Conservation (phyloP, 2,797 vertebrate genomes). For the Coccyzus lansbergi region DNA sequence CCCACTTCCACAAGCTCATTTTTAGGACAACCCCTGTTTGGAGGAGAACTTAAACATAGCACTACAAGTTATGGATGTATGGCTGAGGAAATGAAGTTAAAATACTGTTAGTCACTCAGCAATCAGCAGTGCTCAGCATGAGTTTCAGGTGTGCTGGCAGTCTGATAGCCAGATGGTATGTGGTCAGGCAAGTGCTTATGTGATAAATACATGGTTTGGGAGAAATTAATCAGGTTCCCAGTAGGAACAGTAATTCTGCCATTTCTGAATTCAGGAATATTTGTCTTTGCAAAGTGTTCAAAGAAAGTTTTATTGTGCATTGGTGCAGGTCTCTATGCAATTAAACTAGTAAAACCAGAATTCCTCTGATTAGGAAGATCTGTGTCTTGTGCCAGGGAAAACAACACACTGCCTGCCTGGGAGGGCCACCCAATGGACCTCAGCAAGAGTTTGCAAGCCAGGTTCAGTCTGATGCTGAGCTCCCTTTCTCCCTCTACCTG, state of each 20-base stretch:
- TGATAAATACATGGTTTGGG: neutral
- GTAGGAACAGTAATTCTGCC: neutral
- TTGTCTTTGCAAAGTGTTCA: neutral
- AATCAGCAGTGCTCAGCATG: neutral
- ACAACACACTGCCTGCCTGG: neutral
- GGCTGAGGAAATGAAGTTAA: neutral
- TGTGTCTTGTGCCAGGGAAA: fast-evolving
- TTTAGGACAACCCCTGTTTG: neutral
- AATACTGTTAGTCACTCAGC: neutral
- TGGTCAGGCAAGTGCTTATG: neutral
- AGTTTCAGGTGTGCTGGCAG: neutral
- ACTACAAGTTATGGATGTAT: neutral
- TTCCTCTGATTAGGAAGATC: neutral
- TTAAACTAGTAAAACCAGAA: neutral
- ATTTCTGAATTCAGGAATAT: neutral
- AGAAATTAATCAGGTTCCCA: neutral
- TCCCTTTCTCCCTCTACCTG: neutral
- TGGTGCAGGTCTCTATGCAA: neutral
- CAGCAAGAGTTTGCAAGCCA: neutral
- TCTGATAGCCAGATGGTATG: neutral
- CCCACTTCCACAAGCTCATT: fast-evolving
- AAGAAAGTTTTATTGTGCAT: neutral
- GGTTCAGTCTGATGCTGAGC: neutral
- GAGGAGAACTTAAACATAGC: neutral
- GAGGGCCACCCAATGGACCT: neutral